Base-by-base conservation (phyloP, 2,888 invertebrate species). In the Drosophila aldrichi region DNA sequence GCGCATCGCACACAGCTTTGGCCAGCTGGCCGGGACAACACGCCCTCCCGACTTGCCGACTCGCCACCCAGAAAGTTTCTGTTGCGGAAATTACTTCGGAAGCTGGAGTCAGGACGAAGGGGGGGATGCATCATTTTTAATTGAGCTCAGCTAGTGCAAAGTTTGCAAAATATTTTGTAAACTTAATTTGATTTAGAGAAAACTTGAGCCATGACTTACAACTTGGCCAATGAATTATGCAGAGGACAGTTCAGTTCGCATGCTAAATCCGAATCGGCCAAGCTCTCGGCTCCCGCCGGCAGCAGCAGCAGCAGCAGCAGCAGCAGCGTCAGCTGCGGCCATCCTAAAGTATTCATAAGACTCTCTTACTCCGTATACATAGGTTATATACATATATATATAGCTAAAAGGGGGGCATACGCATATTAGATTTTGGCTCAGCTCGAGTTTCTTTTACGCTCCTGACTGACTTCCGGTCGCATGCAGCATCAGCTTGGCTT, bases 121-220 rank as follows among this genome's bases (percentile, higher is more conserved):
- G n/a, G 57, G 70, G 38, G 38, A 29, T 57, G 74, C 65, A 86
- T 85, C 83, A 88, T 84, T 84, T 88, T 84, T 84, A 84, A 84
- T 84, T 84, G 84, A 86, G 86, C 83, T 72, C 62, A 49, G 68
- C 61, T 56, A 60, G 77, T 46, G 79, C 40, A 61, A 82, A 86
- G 75, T 73, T 83, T 70, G 71, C 68, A 57, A 85, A 85, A 85
- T 85, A 84, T 82, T 84, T 84, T 78, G 64, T 71, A 80, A 88
- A 77, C 74, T 86, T 84, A 84, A 84, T 88, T 88, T 83, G 81
- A 88, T 84, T 84, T 84, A 73, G 68, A 78, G 74, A 74, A 78
- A 88, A 86, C 81, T 85, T 85, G 73, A 77, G 86, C 63, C 77
- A 75, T 88, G 83, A 82, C 75, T 85, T 84, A 82, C 73, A 82